Conservation (phyloP, 2,888 invertebrate species). For the Troides oblongomaculatus region DNA sequence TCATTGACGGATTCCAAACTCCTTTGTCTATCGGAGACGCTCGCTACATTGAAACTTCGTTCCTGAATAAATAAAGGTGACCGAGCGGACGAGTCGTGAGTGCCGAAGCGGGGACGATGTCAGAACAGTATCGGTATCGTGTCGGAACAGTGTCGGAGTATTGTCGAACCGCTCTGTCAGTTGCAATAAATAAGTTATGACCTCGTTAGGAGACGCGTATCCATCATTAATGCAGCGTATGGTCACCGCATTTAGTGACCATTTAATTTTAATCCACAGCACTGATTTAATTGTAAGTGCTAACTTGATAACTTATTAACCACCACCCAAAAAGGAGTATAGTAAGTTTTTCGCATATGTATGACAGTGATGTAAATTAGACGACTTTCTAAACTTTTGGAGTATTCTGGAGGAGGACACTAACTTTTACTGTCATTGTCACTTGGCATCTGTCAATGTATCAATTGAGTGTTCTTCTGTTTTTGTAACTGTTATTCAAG, state of each 20-base stretch:
- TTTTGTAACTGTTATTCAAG: too few species aligned
- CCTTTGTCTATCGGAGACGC: conserved; percentile 15
- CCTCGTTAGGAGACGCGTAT: conserved; percentile 10
- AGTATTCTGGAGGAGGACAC: too few species aligned
- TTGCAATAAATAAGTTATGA: conserved; percentile 19
- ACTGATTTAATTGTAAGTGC: conserved; percentile 1
- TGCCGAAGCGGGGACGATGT: neutral
- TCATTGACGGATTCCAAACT: conserved; percentile 8
- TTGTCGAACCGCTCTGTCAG: neutral
- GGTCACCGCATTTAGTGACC: conserved; percentile 4
- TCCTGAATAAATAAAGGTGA: conserved; percentile 18
- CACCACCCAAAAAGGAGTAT: too few species aligned
- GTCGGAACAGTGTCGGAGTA: neutral
- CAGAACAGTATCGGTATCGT: conserved; percentile 1
- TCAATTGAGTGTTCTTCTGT: too few species aligned
- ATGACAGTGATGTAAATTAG: too few species aligned
- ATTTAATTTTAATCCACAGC: conserved; percentile 7
- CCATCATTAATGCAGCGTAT: conserved; percentile 8
- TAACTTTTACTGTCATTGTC: too few species aligned
- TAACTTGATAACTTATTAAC: too few species aligned
- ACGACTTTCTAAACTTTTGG: too few species aligned
- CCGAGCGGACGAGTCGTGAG: conserved; percentile 3
- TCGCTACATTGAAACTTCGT: conserved; percentile 3
- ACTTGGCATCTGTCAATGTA: too few species aligned
- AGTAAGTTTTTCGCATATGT: too few species aligned